Conservation (phyloP, 92 coral and sea anemone species). For the Desmophyllum pertusum region DNA sequence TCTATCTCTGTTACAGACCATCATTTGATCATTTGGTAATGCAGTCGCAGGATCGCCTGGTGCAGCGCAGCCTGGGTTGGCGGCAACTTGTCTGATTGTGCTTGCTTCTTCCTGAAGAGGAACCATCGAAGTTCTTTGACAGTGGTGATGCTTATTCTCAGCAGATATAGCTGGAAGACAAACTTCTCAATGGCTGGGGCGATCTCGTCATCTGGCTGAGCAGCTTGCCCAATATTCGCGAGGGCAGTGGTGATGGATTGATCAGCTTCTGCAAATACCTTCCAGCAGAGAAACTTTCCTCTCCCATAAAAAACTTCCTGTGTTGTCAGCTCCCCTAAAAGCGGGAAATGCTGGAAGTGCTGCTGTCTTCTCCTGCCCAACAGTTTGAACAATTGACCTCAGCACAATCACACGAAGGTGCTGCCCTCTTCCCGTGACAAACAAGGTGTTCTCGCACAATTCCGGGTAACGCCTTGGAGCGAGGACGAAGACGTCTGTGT, state of each 20-base stretch:
- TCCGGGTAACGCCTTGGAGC: slow-evolving; percentile 30
- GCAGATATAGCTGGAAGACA: slow-evolving; percentile 52
- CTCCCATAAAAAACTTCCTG: slow-evolving; percentile 53
- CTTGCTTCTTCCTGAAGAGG: slow-evolving; percentile 25
- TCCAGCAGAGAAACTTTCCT: slow-evolving; percentile 44
- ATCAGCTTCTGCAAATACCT: slow-evolving; percentile 56
- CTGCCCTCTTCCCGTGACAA: slow-evolving; percentile 46
- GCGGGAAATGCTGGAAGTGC: slow-evolving; percentile 69
- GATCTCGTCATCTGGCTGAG: too few relatives aligned
- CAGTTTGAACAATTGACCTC: slow-evolving; percentile 42
- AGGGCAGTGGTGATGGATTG: slow-evolving; percentile 31
- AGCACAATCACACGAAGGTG: slow-evolving; percentile 43
- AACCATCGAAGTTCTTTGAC: slow-evolving; percentile 35
- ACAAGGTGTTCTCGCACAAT: slow-evolving; percentile 19
- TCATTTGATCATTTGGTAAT: slow-evolving; percentile 9
- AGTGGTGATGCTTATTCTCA: slow-evolving; percentile 26
- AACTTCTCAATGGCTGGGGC: slow-evolving; percentile 51
- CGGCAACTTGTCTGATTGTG: slow-evolving; percentile 31
- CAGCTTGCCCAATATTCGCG: too few relatives aligned
- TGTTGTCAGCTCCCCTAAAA: slow-evolving; percentile 55
- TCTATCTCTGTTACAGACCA: slow-evolving; percentile 21
- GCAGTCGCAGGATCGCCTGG: slow-evolving; percentile 25
- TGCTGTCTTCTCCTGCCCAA: slow-evolving; percentile 48
- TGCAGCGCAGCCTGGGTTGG: slow-evolving; percentile 23
- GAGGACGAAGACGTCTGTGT: slow-evolving; percentile 40